Evolutionary conservation across 2,113 vertebrate species (phyloP).

Genomic region (Microcebus ravelobensis): DNA sequence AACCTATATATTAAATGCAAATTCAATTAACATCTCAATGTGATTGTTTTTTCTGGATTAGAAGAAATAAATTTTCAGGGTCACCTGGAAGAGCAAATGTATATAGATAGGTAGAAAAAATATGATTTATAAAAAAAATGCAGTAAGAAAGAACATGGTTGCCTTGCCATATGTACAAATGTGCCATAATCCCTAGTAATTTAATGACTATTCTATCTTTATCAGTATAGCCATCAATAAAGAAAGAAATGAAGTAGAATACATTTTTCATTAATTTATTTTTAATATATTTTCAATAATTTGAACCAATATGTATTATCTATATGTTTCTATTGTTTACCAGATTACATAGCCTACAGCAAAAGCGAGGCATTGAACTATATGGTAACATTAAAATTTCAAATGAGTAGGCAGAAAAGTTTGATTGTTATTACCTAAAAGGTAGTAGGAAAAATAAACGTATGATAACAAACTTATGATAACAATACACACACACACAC

Average conservation of each 20-base stretch:
- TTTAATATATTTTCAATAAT: background rate
- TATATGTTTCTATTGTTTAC: background rate
- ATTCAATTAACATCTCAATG: background rate
- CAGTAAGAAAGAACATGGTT: background rate
- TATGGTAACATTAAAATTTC: background rate
- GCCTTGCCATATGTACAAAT: background rate
- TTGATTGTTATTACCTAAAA: constrained; percentile 1
- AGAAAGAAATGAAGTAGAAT: background rate
- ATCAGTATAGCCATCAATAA: background rate
- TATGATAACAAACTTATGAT: background rate
- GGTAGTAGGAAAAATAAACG: background rate
- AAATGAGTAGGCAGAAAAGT: background rate
- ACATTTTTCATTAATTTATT: background rate
- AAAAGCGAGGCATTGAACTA: background rate
- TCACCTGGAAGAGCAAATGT: background rate
- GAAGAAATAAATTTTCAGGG: background rate
- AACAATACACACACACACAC: background rate
- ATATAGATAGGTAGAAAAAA: background rate
- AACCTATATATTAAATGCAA: background rate
- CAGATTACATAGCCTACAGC: background rate
- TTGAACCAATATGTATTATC: background rate
- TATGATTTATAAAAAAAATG: background rate
- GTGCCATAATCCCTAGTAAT: background rate
- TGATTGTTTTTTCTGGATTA: background rate
- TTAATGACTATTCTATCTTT: background rate